A percentile compares a stretch with the other conserved stretches of the same genome.
Evolutionary conservation across 2,113 vertebrate species (phyloP).

Genomic region (Heterochromis multidens): DNA sequence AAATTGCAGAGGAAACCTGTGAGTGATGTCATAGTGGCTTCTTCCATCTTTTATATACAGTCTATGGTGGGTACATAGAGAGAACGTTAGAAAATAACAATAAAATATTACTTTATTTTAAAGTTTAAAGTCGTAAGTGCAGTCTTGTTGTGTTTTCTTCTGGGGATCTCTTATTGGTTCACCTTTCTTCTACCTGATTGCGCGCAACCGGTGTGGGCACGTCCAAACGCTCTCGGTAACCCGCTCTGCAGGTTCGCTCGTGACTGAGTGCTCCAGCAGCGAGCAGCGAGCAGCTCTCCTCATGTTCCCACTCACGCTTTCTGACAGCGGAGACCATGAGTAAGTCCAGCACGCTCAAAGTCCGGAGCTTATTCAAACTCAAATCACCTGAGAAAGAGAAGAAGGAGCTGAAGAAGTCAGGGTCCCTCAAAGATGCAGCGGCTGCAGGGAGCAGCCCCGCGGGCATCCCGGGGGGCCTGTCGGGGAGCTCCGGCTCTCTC

Average conservation of each 20-base stretch:
- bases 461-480: background rate
- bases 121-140: background rate
- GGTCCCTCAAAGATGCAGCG: constrained; percentile 18
- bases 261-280: background rate
- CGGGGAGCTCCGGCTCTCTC: background rate
- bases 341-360: constrained; percentile 46
- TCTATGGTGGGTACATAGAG: accelerated
- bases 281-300: background rate
- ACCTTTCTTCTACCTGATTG: background rate
- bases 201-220: background rate
- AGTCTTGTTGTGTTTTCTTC: background rate
- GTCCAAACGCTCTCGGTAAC: background rate
- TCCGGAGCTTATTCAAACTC: constrained; percentile 42
- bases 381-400: constrained; percentile 48
- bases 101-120: background rate
- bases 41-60: background rate
- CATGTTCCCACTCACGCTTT: background rate
- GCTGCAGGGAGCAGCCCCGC: background rate
- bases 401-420: constrained; percentile 10
- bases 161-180: background rate
- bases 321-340: constrained; percentile 41
- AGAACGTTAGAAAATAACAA: accelerated
- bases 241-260: background rate
- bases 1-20: background rate
- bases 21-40: background rate